Evolutionary conservation across 2,797 vertebrate species (phyloP).

Genomic region (Ptychobarbus kaznakovi): DNA sequence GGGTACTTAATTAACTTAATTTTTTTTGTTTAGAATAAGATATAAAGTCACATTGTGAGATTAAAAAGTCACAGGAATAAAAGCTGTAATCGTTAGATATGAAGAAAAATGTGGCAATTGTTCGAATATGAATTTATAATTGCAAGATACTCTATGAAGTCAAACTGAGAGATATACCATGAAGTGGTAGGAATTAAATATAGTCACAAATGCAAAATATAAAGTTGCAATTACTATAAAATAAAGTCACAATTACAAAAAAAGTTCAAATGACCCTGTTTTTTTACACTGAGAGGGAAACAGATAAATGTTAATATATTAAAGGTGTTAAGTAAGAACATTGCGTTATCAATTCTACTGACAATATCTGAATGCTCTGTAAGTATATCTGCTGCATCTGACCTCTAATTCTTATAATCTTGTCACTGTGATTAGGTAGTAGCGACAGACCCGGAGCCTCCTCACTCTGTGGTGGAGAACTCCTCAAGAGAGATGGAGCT

Average conservation of each 20-base stretch:
- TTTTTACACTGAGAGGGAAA: background rate
- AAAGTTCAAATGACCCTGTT: background rate
- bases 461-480: slow-evolving; percentile 76
- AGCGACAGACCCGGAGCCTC: slow-evolving; percentile 79
- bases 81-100: background rate
- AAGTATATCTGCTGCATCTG: too few relatives aligned
- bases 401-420: background rate
- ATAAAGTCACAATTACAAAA: background rate
- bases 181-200: background rate
- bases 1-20: background rate
- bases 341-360: too few relatives aligned
- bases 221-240: too few relatives aligned
- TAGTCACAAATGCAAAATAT: background rate
- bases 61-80: too few relatives aligned
- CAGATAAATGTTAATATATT: background rate
- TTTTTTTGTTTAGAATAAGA: background rate
- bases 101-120: background rate
- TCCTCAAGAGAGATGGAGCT: slow-evolving; percentile 79
- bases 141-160: background rate
- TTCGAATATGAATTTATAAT: background rate
- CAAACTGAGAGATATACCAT: background rate
- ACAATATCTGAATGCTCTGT: too few relatives aligned
- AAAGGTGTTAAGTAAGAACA: too few relatives aligned
- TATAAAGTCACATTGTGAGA: background rate
- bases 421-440: slow-evolving; percentile 76